Base-by-base conservation (phyloP, 2,888 invertebrate species). In the Perdita meconis region DNA sequence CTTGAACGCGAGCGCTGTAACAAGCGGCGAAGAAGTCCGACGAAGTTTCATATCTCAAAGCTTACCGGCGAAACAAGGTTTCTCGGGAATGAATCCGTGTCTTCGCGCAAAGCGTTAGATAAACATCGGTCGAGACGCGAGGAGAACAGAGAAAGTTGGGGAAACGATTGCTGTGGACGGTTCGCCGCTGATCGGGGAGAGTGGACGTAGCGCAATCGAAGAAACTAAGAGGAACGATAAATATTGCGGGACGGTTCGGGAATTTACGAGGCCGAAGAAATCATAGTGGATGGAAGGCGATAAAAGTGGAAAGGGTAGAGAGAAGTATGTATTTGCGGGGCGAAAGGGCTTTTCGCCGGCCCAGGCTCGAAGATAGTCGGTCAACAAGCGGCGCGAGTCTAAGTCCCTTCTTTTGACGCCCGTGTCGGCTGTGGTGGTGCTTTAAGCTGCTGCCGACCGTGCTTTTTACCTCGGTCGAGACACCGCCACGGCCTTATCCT, bases 321-420 rank as follows among this genome's bases (percentile, higher is more conserved):
- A 50, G 59, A 50, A 66, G 50, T 66, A 51, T 22, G 69, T 50
- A 83, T 87, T 88, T 77, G 88, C 77, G 85, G 72, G 77, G 80
- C 83, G 70, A 86, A 88, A 82, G 83, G 82, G 85, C 86, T 87
- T 88, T 87, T 87, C 86, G 83, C 82, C 82, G 85, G 87, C 87
- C 87, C 86, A 85, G 84, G 83, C 86, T 88, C 87, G 84, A 87
- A 86, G 89, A 82, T 82, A 80, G 80, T 83, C 82, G 85, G 84
- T 84, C 84, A 84, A 84, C 82, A 83, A 80, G 78, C 80, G 63
- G 47, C 70, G 61, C 55, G 71, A 78, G 40, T 74, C 81, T 72
- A 78, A 78, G 59, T 59, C 71, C 71, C 66, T 61, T 72, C 81
- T 71, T 81, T 66, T 63, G 73, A 78, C 82, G 66, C 68, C 69